Conservation (phyloP, 2,113 vertebrate species). For the Herpetotheres cachinnans region DNA sequence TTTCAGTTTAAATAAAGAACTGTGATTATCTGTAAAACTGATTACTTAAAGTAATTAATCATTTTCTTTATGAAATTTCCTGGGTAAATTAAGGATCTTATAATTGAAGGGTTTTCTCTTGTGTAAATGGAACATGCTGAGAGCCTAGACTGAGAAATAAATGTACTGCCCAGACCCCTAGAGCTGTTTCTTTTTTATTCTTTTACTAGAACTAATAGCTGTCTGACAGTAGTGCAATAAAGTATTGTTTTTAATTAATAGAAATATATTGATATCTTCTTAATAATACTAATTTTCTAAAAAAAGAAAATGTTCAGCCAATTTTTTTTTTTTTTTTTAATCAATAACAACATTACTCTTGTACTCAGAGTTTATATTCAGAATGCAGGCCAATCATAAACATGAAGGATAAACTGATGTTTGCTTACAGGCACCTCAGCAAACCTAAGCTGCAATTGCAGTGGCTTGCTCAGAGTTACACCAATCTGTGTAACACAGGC, state of each 20-base stretch:
- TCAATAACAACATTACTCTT: neutral
- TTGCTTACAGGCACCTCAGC: neutral
- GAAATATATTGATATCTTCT: neutral
- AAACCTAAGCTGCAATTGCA: neutral
- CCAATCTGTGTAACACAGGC: neutral
- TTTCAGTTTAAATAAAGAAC: slow-evolving; percentile 65
- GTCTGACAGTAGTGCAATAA: neutral
- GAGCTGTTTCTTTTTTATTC: neutral
- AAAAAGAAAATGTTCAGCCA: neutral
- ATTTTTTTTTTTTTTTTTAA: neutral
- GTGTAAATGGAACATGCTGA: slow-evolving; percentile 51
- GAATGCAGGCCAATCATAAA: neutral
- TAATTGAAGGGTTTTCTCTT: slow-evolving; percentile 68
- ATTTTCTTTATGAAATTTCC: slow-evolving; percentile 67
- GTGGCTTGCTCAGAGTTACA: neutral
- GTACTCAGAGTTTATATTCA: neutral
- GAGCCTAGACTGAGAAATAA: slow-evolving; percentile 27
- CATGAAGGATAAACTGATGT: neutral
- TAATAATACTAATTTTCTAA: neutral
- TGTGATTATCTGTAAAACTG: slow-evolving; percentile 69
- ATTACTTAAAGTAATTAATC: slow-evolving; percentile 72
- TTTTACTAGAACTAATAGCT: neutral
- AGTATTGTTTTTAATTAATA: neutral
- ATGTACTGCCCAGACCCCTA: slow-evolving; percentile 18
- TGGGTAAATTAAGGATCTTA: slow-evolving; percentile 63